phyloP scores from a whole-genome alignment of 1,140 invertebrate genomes.

The Drosophila ohnishii region DNA sequence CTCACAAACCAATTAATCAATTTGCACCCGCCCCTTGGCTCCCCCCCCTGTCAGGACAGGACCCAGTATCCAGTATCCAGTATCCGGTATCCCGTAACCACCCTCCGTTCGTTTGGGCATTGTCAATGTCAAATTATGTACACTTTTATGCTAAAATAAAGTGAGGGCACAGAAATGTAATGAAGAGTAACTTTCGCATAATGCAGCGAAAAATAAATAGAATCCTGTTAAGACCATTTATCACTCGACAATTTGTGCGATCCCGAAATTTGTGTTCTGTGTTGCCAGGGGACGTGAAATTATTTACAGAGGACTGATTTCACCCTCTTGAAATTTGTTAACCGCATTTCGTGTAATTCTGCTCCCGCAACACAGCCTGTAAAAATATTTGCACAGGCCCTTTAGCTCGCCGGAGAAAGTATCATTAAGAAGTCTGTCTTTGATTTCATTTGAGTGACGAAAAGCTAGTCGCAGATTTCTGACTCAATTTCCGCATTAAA shows the following conservation, averaged over 20 bases:
- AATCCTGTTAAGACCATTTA: constrained; percentile 79
- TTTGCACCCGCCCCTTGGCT: constrained; percentile 26
- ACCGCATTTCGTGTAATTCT: constrained; percentile 63
- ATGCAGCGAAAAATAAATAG: constrained; percentile 60
- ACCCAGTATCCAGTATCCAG: neutral
- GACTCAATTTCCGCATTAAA: neutral
- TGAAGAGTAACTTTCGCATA: constrained; percentile 49
- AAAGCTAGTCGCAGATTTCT: constrained; percentile 3
- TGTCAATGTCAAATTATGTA: constrained; percentile 80
- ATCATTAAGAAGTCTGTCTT: constrained; percentile 34
- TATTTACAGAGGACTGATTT: constrained; percentile 81
- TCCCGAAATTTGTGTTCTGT: constrained; percentile 46
- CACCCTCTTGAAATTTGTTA: constrained; percentile 68
- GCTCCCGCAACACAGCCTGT: neutral
- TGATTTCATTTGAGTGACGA: constrained; percentile 32
- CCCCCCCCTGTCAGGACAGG: neutral
- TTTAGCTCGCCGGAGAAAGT: neutral
- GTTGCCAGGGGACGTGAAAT: constrained; percentile 66
- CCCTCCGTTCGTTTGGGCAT: constrained; percentile 27
- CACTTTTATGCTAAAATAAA: constrained; percentile 77
- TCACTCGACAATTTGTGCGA: constrained; percentile 73
- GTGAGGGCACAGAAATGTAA: constrained; percentile 46
- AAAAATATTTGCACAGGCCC: constrained; percentile 52
- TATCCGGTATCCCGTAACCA: constrained; percentile 5
- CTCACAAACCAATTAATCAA: constrained; percentile 81